phyloP scores from a whole-genome alignment of 92 coral and sea anemone species.

The Zoanthus sansibaricus region DNA sequence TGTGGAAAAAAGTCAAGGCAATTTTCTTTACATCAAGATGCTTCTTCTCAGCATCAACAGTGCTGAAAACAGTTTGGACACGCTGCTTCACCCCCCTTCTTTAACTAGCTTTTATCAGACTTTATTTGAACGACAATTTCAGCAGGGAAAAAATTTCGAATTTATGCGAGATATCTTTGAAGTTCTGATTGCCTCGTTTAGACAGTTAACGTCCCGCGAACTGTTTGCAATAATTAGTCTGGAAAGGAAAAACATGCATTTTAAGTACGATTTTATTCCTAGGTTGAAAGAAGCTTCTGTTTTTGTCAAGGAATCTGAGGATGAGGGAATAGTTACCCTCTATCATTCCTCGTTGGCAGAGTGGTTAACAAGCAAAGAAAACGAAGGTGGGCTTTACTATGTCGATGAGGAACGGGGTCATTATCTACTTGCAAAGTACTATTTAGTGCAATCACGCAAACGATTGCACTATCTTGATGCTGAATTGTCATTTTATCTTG shows the following conservation, averaged over 20 bases:
- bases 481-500: conserved; percentile 47
- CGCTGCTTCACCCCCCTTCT: conserved; percentile 41
- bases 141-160: conserved; percentile 28
- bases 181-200: conserved; percentile 54
- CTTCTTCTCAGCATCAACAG: conserved; percentile 40
- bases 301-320: conserved; percentile 61
- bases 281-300: conserved; percentile 55
- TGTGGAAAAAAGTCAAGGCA: conserved; percentile 77
- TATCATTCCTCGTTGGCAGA: conserved; percentile 60
- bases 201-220: conserved; percentile 45
- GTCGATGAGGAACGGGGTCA: conserved; percentile 59
- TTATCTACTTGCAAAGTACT: conserved; percentile 51
- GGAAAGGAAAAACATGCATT: conserved; percentile 27
- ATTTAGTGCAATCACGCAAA: conserved; percentile 10
- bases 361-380: conserved; percentile 65
- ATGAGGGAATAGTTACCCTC: conserved; percentile 38
- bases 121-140: conserved; percentile 38
- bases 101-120: conserved; percentile 39
- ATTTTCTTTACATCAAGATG: conserved; percentile 73
- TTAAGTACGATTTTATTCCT: conserved; percentile 57
- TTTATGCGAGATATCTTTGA: conserved; percentile 57
- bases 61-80: neutral
- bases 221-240: conserved; percentile 54
- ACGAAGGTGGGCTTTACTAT: conserved; percentile 47
- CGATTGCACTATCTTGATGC: conserved; percentile 6